These are phyloP conservation scores for Arenaria interpres DNA, from an alignment of 2,113 vertebrate species.

Conservation along the genomic window DNA sequence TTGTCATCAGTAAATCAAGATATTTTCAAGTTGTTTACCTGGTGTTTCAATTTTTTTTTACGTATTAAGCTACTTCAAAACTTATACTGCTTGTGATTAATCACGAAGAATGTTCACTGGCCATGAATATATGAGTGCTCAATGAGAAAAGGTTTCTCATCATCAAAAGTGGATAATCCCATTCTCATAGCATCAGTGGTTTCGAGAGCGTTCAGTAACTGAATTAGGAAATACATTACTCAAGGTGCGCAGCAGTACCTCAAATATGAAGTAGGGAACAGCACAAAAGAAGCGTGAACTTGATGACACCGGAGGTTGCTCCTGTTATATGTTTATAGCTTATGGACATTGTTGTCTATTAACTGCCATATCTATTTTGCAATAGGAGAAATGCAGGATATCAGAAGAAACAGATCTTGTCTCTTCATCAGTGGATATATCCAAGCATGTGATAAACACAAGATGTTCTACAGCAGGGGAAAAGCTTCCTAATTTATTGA, in stretches of 20 bases:
- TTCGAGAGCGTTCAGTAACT: background rate
- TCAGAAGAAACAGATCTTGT: background rate
- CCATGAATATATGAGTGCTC: background rate
- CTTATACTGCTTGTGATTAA: background rate
- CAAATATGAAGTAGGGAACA: background rate
- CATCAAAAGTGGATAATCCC: background rate
- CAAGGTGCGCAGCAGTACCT: background rate
- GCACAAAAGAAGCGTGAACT: background rate
- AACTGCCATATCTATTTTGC: background rate
- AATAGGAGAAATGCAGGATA: background rate
- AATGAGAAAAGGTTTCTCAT: background rate
- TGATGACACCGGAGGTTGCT: accelerated
- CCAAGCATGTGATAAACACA: background rate
- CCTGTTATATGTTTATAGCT: background rate
- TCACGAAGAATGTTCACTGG: background rate
- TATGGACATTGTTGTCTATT: background rate
- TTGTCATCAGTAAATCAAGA: background rate
- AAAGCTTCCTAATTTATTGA: background rate
- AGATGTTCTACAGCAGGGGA: background rate
- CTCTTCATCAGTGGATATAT: background rate
- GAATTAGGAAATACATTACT: background rate
- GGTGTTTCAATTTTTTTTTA: background rate
- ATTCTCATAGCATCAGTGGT: background rate
- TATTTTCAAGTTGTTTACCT: background rate
- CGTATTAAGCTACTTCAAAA: background rate